phyloP scores from a whole-genome alignment of 2,888 invertebrate genomes.

The Lithophane semibrunnea region DNA sequence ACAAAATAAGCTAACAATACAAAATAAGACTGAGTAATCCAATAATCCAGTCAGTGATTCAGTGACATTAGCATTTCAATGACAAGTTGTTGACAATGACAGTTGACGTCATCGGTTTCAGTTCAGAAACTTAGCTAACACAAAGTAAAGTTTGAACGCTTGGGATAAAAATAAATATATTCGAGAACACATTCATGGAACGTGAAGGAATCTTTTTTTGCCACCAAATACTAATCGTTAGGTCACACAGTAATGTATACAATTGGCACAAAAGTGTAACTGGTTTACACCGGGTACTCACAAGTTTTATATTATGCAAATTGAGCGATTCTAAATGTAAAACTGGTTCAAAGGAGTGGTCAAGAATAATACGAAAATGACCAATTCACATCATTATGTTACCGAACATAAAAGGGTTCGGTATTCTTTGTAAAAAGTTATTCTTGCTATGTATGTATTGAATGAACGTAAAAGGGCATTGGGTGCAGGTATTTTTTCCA shows the following conservation, averaged over 20 bases:
- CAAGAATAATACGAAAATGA: conserved; percentile 13
- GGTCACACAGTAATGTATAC: neutral
- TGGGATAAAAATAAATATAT: neutral
- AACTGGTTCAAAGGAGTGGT: conserved; percentile 23
- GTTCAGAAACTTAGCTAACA: conserved; percentile 43
- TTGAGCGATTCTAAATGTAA: neutral
- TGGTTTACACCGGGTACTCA: neutral
- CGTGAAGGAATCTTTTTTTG: neutral
- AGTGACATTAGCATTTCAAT: conserved; percentile 16
- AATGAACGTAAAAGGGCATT: conserved; percentile 2
- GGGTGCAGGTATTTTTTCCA: neutral
- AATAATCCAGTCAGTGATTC: conserved; percentile 20
- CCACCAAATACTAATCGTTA: neutral
- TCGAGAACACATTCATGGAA: neutral
- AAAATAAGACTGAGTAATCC: conserved; percentile 30
- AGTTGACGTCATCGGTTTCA: conserved; percentile 22
- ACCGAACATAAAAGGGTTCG: neutral
- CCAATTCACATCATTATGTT: conserved; percentile 18
- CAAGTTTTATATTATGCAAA: conserved; percentile 4
- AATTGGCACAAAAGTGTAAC: neutral
- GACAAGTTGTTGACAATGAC: conserved; percentile 46
- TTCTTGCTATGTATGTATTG: neutral
- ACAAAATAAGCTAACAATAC: conserved; percentile 49
- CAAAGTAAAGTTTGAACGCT: neutral
- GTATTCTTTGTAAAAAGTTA: conserved; percentile 21